Conservation (phyloP, 2,888 invertebrate species). For the Drymonia ruficornis region DNA sequence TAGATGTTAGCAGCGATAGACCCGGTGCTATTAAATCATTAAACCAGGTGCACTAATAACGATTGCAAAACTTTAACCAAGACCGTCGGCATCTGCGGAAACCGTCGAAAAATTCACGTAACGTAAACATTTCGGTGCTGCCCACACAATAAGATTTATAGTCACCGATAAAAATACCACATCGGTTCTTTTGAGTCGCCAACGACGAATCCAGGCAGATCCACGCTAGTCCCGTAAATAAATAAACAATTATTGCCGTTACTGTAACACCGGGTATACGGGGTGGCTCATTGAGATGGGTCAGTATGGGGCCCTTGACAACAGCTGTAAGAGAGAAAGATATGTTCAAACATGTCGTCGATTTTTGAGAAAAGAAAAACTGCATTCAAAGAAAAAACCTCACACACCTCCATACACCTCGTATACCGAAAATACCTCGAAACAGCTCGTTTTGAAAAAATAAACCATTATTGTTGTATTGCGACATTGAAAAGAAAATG, state of each 20-base stretch:
- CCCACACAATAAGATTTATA: conserved; percentile 79
- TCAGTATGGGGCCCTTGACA: no score
- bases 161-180: conserved; percentile 74
- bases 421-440: no score
- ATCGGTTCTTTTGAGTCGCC: conserved; percentile 62
- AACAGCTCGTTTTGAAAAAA: no score
- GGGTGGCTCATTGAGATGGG: conserved; percentile 1
- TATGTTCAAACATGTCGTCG: no score
- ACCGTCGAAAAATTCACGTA: conserved; percentile 52
- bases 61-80: conserved; percentile 24
- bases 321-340: no score
- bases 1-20: conserved; percentile 27
- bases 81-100: conserved; percentile 35
- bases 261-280: conserved; percentile 18
- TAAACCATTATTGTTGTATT: no score
- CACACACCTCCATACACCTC: no score
- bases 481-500: no score
- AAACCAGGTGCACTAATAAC: conserved; percentile 40
- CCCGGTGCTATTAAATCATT: conserved; percentile 44
- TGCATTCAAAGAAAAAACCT: no score
- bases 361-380: no score
- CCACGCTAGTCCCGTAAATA: conserved; percentile 39
- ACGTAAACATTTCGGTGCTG: conserved; percentile 57
- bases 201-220: conserved; percentile 46
- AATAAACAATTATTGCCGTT: conserved; percentile 46